A percentile compares a stretch with the other conserved stretches of the same genome.
These are phyloP conservation scores for Drosophila tsacasi DNA, from an alignment of 1,140 invertebrate genomes.

Conservation along the genomic window DNA sequence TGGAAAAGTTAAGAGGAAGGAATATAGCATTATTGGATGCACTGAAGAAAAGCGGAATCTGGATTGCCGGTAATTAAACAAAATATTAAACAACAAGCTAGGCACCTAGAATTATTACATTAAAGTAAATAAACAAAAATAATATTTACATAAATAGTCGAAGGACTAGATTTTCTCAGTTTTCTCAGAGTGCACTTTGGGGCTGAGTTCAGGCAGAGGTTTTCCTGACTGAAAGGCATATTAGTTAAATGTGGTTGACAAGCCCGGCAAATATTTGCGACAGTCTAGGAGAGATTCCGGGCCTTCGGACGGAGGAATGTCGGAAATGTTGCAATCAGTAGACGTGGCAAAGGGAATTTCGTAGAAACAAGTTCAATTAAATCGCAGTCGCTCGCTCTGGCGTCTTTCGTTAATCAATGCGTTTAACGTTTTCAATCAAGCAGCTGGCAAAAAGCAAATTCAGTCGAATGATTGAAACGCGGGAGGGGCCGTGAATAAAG, in stretches of 20 bases:
- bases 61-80: background rate
- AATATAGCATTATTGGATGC: background rate
- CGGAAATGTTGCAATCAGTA: constrained; percentile 62
- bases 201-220: constrained; percentile 17
- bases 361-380: constrained; percentile 80
- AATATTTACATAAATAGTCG: background rate
- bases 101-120: too few relatives aligned
- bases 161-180: background rate
- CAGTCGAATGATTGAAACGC: constrained; percentile 21
- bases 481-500: background rate
- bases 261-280: constrained; percentile 64
- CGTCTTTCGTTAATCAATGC: constrained; percentile 72
- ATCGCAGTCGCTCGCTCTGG: constrained; percentile 52
- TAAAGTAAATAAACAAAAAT: background rate
- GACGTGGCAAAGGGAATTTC: constrained; percentile 59
- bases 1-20: constrained; percentile 7
- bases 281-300: constrained; percentile 8
- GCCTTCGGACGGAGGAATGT: background rate
- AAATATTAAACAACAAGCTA: background rate
- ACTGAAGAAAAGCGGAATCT: background rate
- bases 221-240: constrained; percentile 49
- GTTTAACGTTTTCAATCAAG: constrained; percentile 82
- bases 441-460: constrained; percentile 63
- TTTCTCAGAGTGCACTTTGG: constrained; percentile 19
- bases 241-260: constrained; percentile 69